phyloP scores from a whole-genome alignment of 1,140 invertebrate genomes.

The Anthonomus grandis region DNA sequence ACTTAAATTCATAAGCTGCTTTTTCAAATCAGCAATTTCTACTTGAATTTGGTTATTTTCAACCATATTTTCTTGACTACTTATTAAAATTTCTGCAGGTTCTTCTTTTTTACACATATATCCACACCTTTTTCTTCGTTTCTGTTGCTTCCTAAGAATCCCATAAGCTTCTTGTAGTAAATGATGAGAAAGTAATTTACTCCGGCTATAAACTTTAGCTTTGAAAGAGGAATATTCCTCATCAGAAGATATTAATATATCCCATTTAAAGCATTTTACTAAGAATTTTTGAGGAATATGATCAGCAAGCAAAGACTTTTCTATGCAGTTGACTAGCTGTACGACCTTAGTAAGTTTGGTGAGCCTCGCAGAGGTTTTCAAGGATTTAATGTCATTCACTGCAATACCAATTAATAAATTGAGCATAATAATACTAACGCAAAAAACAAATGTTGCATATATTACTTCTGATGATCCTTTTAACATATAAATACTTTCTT shows the following conservation, averaged over 20 bases:
- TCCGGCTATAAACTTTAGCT: conserved; percentile 20
- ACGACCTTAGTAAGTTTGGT: conserved; percentile 25
- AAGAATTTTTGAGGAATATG: conserved; percentile 17
- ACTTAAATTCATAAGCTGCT: conserved; percentile 57
- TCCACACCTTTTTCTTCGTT: too few species aligned
- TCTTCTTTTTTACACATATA: conserved; percentile 61
- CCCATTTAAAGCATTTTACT: conserved; percentile 51
- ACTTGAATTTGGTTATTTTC: conserved; percentile 7
- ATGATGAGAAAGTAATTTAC: conserved; percentile 16
- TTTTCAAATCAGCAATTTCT: conserved; percentile 59
- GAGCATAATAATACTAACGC: conserved; percentile 25
- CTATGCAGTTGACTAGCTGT: conserved; percentile 23
- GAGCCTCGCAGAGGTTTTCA: conserved; percentile 23
- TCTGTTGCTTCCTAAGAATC: conserved; percentile 41
- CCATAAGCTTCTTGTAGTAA: conserved; percentile 18
- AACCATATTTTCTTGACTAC: background rate
- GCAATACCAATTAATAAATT: conserved; percentile 30
- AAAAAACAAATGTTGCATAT: conserved; percentile 21
- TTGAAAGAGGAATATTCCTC: conserved; percentile 10
- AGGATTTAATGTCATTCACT: conserved; percentile 28
- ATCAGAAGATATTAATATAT: conserved; percentile 52
- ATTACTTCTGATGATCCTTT: conserved; percentile 20
- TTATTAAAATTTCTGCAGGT: background rate
- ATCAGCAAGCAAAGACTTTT: conserved; percentile 16
- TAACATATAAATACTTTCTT: conserved; percentile 46